Conservation (phyloP, 2,797 vertebrate genomes). For the Sphenodon punctatus region DNA sequence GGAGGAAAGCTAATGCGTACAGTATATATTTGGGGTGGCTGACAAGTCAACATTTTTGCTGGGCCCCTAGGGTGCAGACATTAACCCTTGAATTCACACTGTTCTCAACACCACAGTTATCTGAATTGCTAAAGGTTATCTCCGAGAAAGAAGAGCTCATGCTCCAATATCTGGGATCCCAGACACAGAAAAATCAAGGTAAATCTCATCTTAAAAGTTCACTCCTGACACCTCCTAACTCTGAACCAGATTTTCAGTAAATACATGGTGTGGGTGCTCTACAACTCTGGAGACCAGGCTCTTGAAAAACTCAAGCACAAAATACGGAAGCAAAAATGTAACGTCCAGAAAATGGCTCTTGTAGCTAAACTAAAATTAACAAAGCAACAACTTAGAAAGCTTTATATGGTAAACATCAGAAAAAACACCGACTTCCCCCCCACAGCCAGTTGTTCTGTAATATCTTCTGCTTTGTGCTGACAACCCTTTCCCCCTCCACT, state of each 20-base stretch:
- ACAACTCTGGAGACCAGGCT: too few species aligned
- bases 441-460: conserved; percentile 70
- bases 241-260: too few species aligned
- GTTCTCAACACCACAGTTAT: accelerated
- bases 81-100: accelerated
- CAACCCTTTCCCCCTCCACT: conserved; percentile 73
- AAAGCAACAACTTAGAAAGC: conserved; percentile 6
- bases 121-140: background rate
- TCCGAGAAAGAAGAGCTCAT: background rate
- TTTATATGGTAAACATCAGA: conserved; percentile 61
- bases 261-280: too few species aligned
- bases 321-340: too few species aligned
- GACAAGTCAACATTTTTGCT: background rate
- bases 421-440: conserved; percentile 52
- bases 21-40: background rate
- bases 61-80: background rate
- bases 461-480: conserved; percentile 71
- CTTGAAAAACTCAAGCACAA: too few species aligned
- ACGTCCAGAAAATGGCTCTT: background rate
- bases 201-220: too few species aligned
- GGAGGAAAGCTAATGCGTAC: background rate
- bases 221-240: too few species aligned
- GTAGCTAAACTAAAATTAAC: conserved; percentile 1
- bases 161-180: background rate
- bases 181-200: too few species aligned